Evolutionary conservation across 2,113 vertebrate species (phyloP), one percentile per base, ranked within the genome.

Genomic region (Tympanuchus pallidicinctus): DNA sequence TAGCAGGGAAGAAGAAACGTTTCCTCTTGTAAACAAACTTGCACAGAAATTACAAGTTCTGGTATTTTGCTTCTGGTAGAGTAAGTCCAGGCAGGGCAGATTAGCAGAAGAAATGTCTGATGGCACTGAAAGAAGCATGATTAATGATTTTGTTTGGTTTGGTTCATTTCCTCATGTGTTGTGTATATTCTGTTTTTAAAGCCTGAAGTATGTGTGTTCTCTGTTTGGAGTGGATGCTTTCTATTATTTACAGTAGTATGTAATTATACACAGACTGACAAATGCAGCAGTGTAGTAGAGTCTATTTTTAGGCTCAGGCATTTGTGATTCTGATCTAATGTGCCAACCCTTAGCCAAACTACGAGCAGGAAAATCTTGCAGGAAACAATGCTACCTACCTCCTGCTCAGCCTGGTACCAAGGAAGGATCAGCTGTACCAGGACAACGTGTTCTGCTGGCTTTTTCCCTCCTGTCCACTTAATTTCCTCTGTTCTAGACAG

Each of bases 401-500:
- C 50, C 18, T 40, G 30, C 56, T 6, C 36, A 77, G 65, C 69
- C 65, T 63, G 78, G 78, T 93, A 94, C 91, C 60, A 71, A 70
- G 77, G 89, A 66, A 84, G 74, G 50, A 81, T 82, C 82, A 48
- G 76, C 82, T 94, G 73, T 94, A 42, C 88, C 61, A 90, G 95
- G 69, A 97, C 94, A 94, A 74, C 73, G 57, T 0, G 82, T 96
- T 91, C 89, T 88, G 67, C 74, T 84, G 43, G 0, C 56, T 42
- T 81, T 70, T 74, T 19, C 43, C 56, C 25, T 27, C 87, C 72
- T 91, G 89, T 95, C 79, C 92, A 14, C 84, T 93, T 74, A 64
- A 72, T 76, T 97, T 95, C 96, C 94, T 90, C 61, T 95, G 73
- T 83, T 88, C 91, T 94, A 91, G 91, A 86, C 95, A 93, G 92